Evolutionary conservation across 2,797 vertebrate genomes (phyloP), one percentile per base, ranked within the genome.

Genomic region (Catamblyrhynchus diadema): DNA sequence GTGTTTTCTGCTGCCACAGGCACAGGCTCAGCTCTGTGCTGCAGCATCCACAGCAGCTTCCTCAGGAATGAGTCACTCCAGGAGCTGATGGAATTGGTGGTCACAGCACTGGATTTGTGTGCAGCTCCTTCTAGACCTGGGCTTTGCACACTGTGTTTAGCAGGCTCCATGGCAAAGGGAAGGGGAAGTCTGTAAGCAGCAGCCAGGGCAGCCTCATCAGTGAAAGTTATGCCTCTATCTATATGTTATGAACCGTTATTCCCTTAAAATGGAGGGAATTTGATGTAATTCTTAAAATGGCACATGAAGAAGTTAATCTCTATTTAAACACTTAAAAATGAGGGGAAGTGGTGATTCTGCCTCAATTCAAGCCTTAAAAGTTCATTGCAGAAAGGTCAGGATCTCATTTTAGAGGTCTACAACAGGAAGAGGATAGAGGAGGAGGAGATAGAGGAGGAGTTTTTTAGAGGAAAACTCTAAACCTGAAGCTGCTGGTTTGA

Each of bases 231-330:
- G 39, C 6, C 30, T 78, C 59, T 13, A 1, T 21, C 8, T 33
- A 7, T 2, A 1, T 2, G 8, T 3, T 20, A n/a, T 1, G 2
- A 37, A 37, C 0, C 0, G 10, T 28, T 35, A 32, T 53, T 4
- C 25, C 33, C 15, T 71, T 28, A 41, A 72, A 78, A 65, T 8
- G 19, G 30, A 78, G 22, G 39, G 39, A 65, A 23, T 33, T 53
- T 10, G 18, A 47, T 18, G 5, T 15, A 71, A 32, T 47, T 45
- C 8, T 30, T 39, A 39, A 12, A 45, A 44, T 7, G 44, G 25
- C 22, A 53, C 25, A 53, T 59, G 3, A 59, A 45, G 22, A 45
- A 4, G 9, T 41, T 65, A 0, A 2, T n/a, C 16, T 24, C 15
- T 17, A 37, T 27, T 44, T n/a, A 27, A 65, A 59, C 5, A 30